A percentile compares a stretch with the other conserved stretches of the same genome.
Conservation (phyloP, 2,113 vertebrate species). For the Nibea albiflora region DNA sequence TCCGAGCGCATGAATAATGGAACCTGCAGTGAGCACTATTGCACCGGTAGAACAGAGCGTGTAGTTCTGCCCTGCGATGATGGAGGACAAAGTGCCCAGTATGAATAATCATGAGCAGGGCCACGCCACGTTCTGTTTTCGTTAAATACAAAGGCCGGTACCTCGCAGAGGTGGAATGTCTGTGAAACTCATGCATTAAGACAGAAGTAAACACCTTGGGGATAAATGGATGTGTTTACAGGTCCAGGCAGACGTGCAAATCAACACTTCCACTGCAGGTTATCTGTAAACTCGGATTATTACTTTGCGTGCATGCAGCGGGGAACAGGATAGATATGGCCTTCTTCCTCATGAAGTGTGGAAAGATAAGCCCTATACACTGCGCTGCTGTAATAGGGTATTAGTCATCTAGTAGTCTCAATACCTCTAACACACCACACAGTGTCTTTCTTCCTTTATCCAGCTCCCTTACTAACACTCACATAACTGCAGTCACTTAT, state of each 20-base stretch:
- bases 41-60: neutral
- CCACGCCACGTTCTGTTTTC: neutral
- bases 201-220: slow-evolving; percentile 36
- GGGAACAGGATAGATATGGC: neutral
- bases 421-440: neutral
- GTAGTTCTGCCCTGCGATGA: neutral
- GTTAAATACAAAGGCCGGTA: neutral
- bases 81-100: neutral
- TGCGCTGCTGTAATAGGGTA: neutral
- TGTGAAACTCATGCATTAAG: slow-evolving; percentile 6
- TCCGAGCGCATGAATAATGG: slow-evolving; percentile 57
- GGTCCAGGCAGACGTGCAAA: slow-evolving; percentile 38
- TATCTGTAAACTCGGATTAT: slow-evolving; percentile 22
- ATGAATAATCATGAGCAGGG: slow-evolving; percentile 37
- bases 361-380: neutral
- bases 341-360: neutral
- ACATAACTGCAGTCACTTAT: neutral
- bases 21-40: slow-evolving; percentile 21
- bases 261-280: slow-evolving; percentile 21
- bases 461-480: neutral
- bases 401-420: neutral
- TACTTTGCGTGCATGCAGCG: slow-evolving; percentile 2
- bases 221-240: slow-evolving; percentile 33
- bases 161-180: neutral
- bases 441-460: slow-evolving; percentile 3